Base-by-base conservation (phyloP, 2,797 vertebrate genomes). In the Ispidina picta region DNA sequence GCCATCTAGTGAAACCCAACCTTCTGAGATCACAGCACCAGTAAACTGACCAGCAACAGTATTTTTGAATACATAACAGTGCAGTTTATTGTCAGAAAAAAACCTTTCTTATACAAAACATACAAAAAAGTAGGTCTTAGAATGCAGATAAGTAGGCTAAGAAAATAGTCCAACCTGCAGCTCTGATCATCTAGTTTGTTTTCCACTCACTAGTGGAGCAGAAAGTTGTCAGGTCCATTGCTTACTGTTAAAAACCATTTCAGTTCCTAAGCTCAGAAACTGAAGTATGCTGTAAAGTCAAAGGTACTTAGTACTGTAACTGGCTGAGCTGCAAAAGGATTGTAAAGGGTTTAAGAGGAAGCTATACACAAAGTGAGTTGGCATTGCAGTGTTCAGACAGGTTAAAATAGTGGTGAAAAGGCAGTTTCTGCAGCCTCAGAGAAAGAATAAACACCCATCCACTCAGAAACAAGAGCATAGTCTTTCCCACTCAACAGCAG, bases 1-100 rank as follows among this genome's bases (percentile, higher is more conserved):
- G 97, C 96, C 97, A 94, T 73, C 97, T 97, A 95, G 94, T 75
- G 97, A 94, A 52, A 7, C 6, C 19, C n/a, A 7, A 14, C 33
- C 68, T 41, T 37, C 46, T 33, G 71, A 28, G 29, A 58, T 72
- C 10, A 9, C 3, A 60, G 33, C n/a, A 55, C 25, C 86, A 79
- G 13, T 25, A 2, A 66, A 51, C 8, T 12, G 12, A 89, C 29
- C 12, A 83, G 26, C 58, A 94, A 64, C 66, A 59, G 8, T 12
- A 35, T 46, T 69, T 89, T 81, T 20, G 69, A 37, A 49, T n/a
- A 68, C 15, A 62, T 58, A 54, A 29, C 12, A 37, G 26, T 18
- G 8, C 52, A 60, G 1, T 94, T 94, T 94, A 95, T 95, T 94
- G 17, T 33, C 10, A 78, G 64, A 60, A 69, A 39, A 58, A 48